Evolutionary conservation across 2,113 vertebrate genomes (phyloP).

Genomic region (Cyphomyrus discorhynchus): DNA sequence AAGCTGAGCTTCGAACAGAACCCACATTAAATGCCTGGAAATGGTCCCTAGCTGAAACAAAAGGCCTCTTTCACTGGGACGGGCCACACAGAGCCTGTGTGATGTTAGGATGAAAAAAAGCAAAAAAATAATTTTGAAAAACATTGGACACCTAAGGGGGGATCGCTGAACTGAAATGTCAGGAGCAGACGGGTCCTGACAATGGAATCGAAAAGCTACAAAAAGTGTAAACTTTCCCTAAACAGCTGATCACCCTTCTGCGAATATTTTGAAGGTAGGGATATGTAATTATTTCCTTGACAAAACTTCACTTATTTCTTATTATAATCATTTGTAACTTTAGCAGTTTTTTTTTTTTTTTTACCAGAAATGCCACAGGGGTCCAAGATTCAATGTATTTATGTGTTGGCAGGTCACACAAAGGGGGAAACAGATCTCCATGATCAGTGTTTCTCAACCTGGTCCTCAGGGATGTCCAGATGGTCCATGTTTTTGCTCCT

Average conservation of each 20-base stretch:
- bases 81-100: background rate
- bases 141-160: background rate
- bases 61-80: background rate
- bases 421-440: background rate
- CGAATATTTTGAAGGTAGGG: background rate
- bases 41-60: background rate
- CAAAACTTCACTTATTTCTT: background rate
- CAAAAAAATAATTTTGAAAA: background rate
- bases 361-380: background rate
- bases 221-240: background rate
- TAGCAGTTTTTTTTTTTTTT: too few relatives aligned
- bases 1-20: conserved; percentile 22
- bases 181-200: background rate
- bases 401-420: background rate
- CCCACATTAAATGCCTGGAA: background rate
- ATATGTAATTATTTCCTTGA: background rate
- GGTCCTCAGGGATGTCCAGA: background rate
- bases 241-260: background rate
- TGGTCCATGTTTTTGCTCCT: background rate
- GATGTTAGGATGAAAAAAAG: background rate
- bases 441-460: background rate
- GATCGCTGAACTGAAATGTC: background rate
- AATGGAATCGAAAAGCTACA: background rate
- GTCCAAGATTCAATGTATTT: background rate
- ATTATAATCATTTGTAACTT: background rate